Base-by-base conservation (phyloP, 2,888 invertebrate species). In the Leptura quadrifasciata region DNA sequence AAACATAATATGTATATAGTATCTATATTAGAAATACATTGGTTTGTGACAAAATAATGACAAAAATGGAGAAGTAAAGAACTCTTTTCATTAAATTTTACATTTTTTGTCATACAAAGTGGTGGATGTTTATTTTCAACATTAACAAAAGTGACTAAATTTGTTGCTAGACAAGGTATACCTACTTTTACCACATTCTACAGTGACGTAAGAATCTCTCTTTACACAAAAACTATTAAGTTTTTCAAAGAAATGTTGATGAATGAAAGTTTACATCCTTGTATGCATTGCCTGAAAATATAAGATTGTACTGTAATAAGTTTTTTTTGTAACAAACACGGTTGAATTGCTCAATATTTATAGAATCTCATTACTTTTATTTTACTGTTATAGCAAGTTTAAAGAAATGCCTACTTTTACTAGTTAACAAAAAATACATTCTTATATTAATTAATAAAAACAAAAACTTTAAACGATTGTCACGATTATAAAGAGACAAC, bases 201-300 rank as follows among this genome's bases (percentile, higher is more conserved):
- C 15, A 47, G n/a, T 47, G 47, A 47, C 47, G 47, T 47, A 47
- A 47, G 47, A 47, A 47, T 47, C 12, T 47, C 47, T 47, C 47
- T 47, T 47, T 47, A 4, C 12, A n/a, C n/a, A 47, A 47, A 47
- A 47, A 47, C 47, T n/a, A 1, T 39, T 2, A 0, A 47, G 12
- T 47, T 47, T n/a, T 47, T 47, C 15, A 47, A 47, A 47, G n/a
- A 1, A 0, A n/a, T n/a, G 15, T 47, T 47, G 47, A 47, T 47
- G 47, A 47, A 47, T 47, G 47, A 47, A 47, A 47, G 47, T 47
- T 15, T 47, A 47, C 47, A 47, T 47, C 47, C 47, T 47, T 47
- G 15, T 47, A 47, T 47, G 47, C 5, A 47, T 47, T 47, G 5
- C 47, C 47, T 47, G 47, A 47, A 47, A 47, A 47, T 47, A 47